Percentiles rank a stretch among this genome's conserved stretches.
Conservation (phyloP, 2,888 invertebrate genomes). For the Athripsodes cinereus region DNA sequence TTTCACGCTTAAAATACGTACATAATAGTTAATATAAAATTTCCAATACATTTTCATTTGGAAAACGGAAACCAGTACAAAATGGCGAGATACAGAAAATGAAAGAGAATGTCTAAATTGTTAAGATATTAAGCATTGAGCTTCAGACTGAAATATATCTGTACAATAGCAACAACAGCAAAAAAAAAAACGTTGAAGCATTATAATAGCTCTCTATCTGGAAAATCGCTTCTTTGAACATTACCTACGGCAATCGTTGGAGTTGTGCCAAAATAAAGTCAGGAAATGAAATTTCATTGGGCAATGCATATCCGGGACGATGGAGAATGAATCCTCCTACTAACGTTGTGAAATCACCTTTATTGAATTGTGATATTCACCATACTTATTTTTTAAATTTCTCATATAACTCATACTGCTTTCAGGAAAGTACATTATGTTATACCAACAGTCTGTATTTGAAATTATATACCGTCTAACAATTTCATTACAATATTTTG, state of each 20-base stretch:
- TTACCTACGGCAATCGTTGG: not conserved
- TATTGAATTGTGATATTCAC: constrained; percentile 1
- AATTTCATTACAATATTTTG: too few species aligned
- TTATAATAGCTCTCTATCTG: not conserved
- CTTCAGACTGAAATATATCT: not conserved
- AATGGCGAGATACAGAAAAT: not conserved
- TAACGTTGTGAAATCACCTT: not conserved
- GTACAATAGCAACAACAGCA: not conserved
- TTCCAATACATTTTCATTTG: too few species aligned
- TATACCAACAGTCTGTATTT: too few species aligned
- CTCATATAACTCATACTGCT: too few species aligned
- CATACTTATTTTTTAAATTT: too few species aligned
- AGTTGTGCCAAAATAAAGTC: not conserved
- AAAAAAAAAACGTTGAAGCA: not conserved
- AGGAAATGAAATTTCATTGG: constrained; percentile 2
- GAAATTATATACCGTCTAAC: too few species aligned
- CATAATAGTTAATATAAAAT: too few species aligned
- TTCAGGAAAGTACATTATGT: too few species aligned
- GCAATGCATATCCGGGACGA: not conserved
- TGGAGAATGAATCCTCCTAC: not conserved
- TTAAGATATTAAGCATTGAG: not conserved
- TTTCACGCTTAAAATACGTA: too few species aligned
- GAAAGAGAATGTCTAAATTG: not conserved
- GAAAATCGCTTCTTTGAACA: constrained; percentile 2
- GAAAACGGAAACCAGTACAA: too few species aligned